phyloP scores from a whole-genome alignment of 1,140 invertebrate species.

The Zaprionus lachaisei region DNA sequence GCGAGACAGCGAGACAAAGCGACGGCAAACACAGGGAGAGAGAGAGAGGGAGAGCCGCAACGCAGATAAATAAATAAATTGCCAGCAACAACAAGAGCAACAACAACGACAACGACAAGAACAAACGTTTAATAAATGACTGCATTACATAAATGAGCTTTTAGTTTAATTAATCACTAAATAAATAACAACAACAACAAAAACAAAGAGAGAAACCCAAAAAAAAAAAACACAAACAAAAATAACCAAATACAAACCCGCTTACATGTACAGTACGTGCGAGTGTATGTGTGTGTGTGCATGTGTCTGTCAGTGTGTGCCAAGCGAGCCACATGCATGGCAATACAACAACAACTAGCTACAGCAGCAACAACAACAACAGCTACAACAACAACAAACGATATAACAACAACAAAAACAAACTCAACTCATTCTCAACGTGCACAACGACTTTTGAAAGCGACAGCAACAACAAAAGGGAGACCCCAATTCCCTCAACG shows the following conservation, averaged over 20 bases:
- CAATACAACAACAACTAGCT: slow-evolving; percentile 40
- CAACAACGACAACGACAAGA: slow-evolving; percentile 16
- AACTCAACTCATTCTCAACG: neutral
- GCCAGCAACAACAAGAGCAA: slow-evolving; percentile 31
- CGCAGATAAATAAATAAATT: slow-evolving; percentile 53
- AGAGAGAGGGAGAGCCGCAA: neutral
- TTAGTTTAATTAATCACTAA: slow-evolving; percentile 81
- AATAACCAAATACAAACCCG: slow-evolving; percentile 22
- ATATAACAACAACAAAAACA: neutral
- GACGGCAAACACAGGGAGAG: neutral
- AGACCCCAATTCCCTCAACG: neutral
- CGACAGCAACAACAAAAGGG: slow-evolving; percentile 7
- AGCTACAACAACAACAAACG: slow-evolving; percentile 1
- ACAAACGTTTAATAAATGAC: slow-evolving; percentile 71
- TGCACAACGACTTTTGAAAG: neutral
- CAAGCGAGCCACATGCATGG: slow-evolving; percentile 56
- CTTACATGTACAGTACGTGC: slow-evolving; percentile 16
- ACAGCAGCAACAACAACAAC: slow-evolving; percentile 10
- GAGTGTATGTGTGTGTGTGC: slow-evolving; percentile 15
- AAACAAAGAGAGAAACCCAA: slow-evolving; percentile 25
- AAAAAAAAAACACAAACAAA: slow-evolving; percentile 52
- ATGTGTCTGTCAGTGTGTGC: slow-evolving; percentile 15
- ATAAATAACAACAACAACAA: slow-evolving; percentile 57
- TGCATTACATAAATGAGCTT: slow-evolving; percentile 76
- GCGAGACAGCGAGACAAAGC: slow-evolving; percentile 18